Base-by-base conservation (phyloP, 2,113 vertebrate species). In the Campylomormyrus numenius region DNA sequence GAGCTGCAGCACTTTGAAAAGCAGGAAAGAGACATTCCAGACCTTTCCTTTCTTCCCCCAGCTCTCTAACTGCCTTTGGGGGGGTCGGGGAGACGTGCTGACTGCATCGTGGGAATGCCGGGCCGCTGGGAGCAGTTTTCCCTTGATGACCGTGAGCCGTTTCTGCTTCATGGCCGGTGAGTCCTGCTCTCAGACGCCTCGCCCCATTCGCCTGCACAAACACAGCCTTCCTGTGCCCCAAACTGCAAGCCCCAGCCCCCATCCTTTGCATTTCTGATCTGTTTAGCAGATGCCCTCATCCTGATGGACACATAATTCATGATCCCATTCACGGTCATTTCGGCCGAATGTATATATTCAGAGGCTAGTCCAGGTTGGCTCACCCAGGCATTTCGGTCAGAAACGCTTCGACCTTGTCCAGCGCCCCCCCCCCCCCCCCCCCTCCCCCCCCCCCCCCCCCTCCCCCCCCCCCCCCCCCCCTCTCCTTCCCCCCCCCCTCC, bases 11-110 rank as follows among this genome's bases (percentile, higher is more conserved):
- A 48, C 83, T 48, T 48, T 42, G 39, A n/a, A 49, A 48, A 27
- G 84, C 19, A n/a, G 84, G 6, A 24, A 27, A 86, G 84, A 49
- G 42, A 86, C 84, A 86, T 86, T 86, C 84, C 84, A 31, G 84
- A 6, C 1, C 24, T 27, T 27, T 21, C 58, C 24, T 3, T 31
- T 24, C 88, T 48, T 62, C 58, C 42, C 45, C 42, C 56, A 4
- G 19, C 87, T 62, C 87, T n/a, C 19, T 66, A 39, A 80, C 74
- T 66, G 27, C 86, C 42, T 46, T 13, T 7, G 77, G 83, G 45
- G 46, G 39, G 45, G 31, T 31, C 3, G 10, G 9, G 27, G 19
- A 13, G 84, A n/a, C 48, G 9, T 48, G 84, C 42, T 50, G 45
- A 49, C 84, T 50, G 48, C 45, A 15, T 50, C 15, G 1, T 48